Evolutionary conservation across 2,888 invertebrate genomes (phyloP).

Genomic region (Spialia ferax): DNA sequence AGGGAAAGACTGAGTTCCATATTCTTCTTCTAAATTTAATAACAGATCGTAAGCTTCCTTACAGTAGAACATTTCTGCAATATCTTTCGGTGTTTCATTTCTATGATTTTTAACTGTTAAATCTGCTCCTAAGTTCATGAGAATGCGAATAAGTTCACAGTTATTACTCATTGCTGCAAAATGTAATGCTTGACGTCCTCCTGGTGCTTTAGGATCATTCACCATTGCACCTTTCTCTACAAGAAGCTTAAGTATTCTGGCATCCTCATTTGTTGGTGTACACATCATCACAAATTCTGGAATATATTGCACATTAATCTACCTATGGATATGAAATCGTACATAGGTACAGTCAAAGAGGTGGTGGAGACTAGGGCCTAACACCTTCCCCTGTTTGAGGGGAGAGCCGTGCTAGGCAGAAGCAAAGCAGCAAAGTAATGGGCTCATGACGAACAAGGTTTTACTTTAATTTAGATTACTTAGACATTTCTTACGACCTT

Average conservation of each 20-base stretch:
- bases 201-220: conserved; percentile 69
- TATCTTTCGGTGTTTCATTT: conserved; percentile 69
- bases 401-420: no score
- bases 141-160: conserved; percentile 61
- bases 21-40: conserved; percentile 50
- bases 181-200: conserved; percentile 79
- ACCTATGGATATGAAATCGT: neutral
- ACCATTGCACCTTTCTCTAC: conserved; percentile 66
- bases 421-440: no score
- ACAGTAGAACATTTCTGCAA: conserved; percentile 67
- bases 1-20: neutral
- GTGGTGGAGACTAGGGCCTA: no score
- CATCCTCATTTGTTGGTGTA: conserved; percentile 64
- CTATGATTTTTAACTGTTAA: conserved; percentile 63
- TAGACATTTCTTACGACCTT: no score
- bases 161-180: conserved; percentile 83
- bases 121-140: conserved; percentile 70
- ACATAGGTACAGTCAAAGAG: neutral
- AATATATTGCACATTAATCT: conserved; percentile 16
- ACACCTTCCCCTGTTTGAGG: no score
- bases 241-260: conserved; percentile 66
- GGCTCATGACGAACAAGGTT: no score
- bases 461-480: no score
- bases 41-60: conserved; percentile 59
- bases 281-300: conserved; percentile 79